Percentiles rank a stretch among this genome's conserved stretches.
Evolutionary conservation across 2,888 invertebrate species (phyloP).

Genomic region (Lepetodrilus schrolli): DNA sequence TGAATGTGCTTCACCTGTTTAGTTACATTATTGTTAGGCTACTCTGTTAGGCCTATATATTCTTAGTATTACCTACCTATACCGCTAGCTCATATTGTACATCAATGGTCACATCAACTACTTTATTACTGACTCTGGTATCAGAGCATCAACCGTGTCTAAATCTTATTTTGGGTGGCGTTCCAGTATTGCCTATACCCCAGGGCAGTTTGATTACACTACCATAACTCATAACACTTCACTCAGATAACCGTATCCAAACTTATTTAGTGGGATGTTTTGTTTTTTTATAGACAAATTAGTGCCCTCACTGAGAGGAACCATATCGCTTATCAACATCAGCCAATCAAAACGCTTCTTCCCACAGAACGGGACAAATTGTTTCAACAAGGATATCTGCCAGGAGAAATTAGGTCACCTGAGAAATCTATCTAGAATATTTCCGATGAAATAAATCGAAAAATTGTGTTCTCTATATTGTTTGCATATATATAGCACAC

Average conservation of each 20-base stretch:
- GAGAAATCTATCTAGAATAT: background rate
- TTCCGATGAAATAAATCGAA: background rate
- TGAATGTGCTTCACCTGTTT: too few relatives aligned
- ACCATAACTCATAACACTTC: background rate
- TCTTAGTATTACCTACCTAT: too few relatives aligned
- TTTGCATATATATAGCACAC: conserved; percentile 20
- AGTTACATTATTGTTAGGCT: too few relatives aligned
- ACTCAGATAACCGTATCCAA: conserved; percentile 18
- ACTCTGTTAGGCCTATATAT: too few relatives aligned
- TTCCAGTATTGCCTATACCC: background rate
- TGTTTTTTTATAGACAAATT: conserved; percentile 14
- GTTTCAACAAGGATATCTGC: conserved; percentile 51
- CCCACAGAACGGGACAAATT: conserved; percentile 60
- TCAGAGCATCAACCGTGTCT: too few relatives aligned
- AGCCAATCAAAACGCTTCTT: conserved; percentile 63
- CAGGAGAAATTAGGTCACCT: conserved; percentile 43
- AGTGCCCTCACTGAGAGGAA: conserved; percentile 40
- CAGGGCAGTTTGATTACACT: conserved; percentile 13
- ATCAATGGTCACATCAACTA: too few relatives aligned
- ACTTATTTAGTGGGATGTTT: conserved; percentile 21
- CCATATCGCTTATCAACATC: conserved; percentile 58
- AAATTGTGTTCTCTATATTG: background rate
- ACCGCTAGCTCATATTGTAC: too few relatives aligned
- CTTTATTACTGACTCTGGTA: too few relatives aligned
- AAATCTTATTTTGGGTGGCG: too few relatives aligned